Percentiles rank a stretch among this genome's conserved stretches.
Evolutionary conservation across 1,140 invertebrate genomes (phyloP).

Genomic region (Tetranychus urticae): DNA sequence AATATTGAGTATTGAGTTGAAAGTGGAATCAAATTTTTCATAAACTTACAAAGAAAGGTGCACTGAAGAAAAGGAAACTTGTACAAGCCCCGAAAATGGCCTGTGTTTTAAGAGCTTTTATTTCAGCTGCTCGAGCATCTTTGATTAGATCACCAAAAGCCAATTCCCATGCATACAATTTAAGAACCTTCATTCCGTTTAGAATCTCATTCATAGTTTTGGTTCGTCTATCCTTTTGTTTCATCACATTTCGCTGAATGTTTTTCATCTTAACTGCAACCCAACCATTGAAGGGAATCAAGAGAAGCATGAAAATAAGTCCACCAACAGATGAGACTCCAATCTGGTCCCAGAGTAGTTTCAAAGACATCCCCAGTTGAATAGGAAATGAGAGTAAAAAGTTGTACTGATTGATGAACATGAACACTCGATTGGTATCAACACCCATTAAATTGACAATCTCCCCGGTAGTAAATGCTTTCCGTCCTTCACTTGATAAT

Average conservation of each 20-base stretch:
- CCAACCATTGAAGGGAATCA: constrained; percentile 25
- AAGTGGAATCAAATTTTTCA: not conserved
- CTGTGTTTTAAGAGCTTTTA: not conserved
- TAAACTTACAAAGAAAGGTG: constrained; percentile 16
- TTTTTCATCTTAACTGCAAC: constrained; percentile 21
- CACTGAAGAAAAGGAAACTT: constrained; percentile 7
- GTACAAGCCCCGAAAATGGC: not conserved
- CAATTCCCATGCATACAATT: constrained; percentile 15
- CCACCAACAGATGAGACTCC: constrained; percentile 49
- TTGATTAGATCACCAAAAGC: constrained; percentile 13
- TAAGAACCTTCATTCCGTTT: constrained; percentile 19
- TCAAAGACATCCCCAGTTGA: constrained; percentile 19
- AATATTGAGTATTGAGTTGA: not conserved
- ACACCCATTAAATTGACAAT: constrained; percentile 33
- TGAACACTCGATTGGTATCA: constrained; percentile 18
- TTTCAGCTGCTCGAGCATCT: not conserved
- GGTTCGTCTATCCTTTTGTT: constrained; percentile 19
- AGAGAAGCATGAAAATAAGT: constrained; percentile 57
- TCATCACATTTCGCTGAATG: constrained; percentile 22
- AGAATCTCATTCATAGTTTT: constrained; percentile 21
- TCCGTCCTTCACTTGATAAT: constrained; percentile 13
- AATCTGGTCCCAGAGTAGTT: constrained; percentile 23
- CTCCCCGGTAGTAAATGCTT: constrained; percentile 28
- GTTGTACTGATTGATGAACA: constrained; percentile 12
- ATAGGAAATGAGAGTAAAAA: constrained; percentile 19